Percentiles rank a stretch among this genome's conserved stretches.
Evolutionary conservation across 2,113 vertebrate species (phyloP).

Genomic region (Periophthalmodon schlosseri): DNA sequence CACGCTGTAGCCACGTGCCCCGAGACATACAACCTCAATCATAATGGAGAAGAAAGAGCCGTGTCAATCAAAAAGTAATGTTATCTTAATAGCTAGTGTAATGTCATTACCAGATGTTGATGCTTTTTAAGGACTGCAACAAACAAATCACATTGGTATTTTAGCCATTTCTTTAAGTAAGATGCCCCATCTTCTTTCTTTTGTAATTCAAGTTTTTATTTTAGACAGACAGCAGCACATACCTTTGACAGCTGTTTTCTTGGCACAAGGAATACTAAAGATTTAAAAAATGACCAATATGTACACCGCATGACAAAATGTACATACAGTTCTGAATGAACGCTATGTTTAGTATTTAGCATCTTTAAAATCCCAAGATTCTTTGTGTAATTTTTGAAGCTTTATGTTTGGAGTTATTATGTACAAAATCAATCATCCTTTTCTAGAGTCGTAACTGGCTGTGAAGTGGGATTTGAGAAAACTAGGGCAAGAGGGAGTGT

Average conservation of each 20-base stretch:
- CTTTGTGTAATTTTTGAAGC: too few relatives aligned
- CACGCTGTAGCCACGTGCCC: conserved; percentile 17
- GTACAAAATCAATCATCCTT: not conserved
- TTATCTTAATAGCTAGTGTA: not conserved
- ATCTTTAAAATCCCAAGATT: too few relatives aligned
- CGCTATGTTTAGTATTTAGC: too few relatives aligned
- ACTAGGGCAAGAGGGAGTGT: not conserved
- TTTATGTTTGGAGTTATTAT: not conserved
- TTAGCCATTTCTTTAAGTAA: not conserved
- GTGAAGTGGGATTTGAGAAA: not conserved
- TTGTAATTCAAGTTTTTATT: too few relatives aligned
- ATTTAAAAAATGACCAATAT: too few relatives aligned
- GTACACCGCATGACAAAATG: too few relatives aligned
- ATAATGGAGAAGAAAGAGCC: not conserved
- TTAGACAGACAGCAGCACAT: too few relatives aligned
- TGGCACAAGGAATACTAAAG: too few relatives aligned
- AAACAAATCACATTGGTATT: not conserved
- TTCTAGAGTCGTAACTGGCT: not conserved
- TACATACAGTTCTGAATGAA: too few relatives aligned
- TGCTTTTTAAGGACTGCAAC: not conserved
- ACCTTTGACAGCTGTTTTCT: too few relatives aligned
- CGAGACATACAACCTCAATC: not conserved
- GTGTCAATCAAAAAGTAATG: not conserved
- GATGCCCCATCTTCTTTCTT: not conserved
- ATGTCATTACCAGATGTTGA: not conserved